Evolutionary conservation across 1,140 invertebrate genomes (phyloP).

Genomic region (Nylanderia fulva): DNA sequence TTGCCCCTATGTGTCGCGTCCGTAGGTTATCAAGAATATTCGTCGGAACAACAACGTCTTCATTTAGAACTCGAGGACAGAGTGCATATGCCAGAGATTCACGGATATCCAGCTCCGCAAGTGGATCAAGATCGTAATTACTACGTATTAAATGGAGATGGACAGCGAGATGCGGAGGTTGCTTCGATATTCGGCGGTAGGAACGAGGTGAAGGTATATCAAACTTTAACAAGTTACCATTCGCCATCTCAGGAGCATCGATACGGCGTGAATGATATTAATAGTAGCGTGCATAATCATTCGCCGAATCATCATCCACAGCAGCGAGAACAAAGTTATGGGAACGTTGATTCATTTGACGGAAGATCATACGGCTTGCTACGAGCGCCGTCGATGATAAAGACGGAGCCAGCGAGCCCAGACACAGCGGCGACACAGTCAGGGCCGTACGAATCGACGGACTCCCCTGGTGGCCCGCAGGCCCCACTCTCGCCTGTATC

Average conservation of each 20-base stretch:
- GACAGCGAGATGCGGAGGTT: conserved; percentile 57
- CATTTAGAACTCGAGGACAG: conserved; percentile 29
- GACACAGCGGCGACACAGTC: conserved; percentile 80
- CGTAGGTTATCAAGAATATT: conserved; percentile 66
- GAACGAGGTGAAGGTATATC: conserved; percentile 64
- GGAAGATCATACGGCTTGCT: conserved; percentile 61
- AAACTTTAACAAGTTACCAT: conserved; percentile 61
- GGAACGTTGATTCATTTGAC: conserved; percentile 69
- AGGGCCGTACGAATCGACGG: conserved; percentile 78
- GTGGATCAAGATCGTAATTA: conserved; percentile 59
- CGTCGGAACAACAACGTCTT: conserved; percentile 44
- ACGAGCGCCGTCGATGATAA: conserved; percentile 77
- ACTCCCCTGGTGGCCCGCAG: conserved; percentile 67
- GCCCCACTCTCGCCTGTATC: conserved; percentile 63
- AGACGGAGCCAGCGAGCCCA: conserved; percentile 80
- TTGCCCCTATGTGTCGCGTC: conserved; percentile 55
- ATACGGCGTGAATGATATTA: conserved; percentile 46
- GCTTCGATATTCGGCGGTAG: neutral
- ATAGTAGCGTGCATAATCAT: conserved; percentile 30
- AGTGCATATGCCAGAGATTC: conserved; percentile 38
- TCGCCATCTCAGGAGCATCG: conserved; percentile 17
- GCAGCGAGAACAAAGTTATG: conserved; percentile 45
- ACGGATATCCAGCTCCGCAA: conserved; percentile 28
- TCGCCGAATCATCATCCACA: conserved; percentile 67
- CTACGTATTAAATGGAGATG: conserved; percentile 54